These are phyloP conservation scores for Pterostichus niger DNA, from an alignment of 2,888 invertebrate species.

Conservation along the genomic window DNA sequence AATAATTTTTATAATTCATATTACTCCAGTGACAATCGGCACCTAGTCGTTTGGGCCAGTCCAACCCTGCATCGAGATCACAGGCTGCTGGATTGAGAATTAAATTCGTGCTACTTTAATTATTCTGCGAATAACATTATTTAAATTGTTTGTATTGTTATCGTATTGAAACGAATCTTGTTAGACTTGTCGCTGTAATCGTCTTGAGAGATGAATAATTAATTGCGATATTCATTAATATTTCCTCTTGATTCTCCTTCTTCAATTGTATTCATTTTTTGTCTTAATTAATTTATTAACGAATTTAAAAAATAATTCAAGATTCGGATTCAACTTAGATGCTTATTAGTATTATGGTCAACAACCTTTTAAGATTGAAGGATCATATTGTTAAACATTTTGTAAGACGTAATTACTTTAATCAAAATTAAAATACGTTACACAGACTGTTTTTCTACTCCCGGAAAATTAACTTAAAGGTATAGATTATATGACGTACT, in stretches of 20 bases:
- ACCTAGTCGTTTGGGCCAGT: too few species aligned
- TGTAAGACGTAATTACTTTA: too few species aligned
- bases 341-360: too few species aligned
- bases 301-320: too few species aligned
- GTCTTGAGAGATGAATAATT: constrained; percentile 22
- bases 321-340: too few species aligned
- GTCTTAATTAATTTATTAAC: constrained; percentile 19
- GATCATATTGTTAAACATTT: too few species aligned
- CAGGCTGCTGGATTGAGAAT: background rate
- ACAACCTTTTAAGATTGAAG: background rate
- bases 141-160: constrained; percentile 46
- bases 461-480: too few species aligned
- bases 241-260: constrained; percentile 20
- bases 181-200: constrained; percentile 11
- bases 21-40: background rate
- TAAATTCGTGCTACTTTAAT: constrained; percentile 16
- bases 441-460: too few species aligned
- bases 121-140: constrained; percentile 22
- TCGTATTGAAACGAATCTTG: constrained; percentile 46
- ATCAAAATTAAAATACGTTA: too few species aligned
- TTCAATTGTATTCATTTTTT: constrained; percentile 28
- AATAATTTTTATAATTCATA: too few species aligned
- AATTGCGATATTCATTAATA: constrained; percentile 46
- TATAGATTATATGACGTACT: too few species aligned
- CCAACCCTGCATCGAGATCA: background rate